A percentile compares a stretch with the other conserved stretches of the same genome.
These are phyloP conservation scores for Lasioglossum calceatum DNA, from an alignment of 2,888 invertebrate genomes.

Conservation along the genomic window DNA sequence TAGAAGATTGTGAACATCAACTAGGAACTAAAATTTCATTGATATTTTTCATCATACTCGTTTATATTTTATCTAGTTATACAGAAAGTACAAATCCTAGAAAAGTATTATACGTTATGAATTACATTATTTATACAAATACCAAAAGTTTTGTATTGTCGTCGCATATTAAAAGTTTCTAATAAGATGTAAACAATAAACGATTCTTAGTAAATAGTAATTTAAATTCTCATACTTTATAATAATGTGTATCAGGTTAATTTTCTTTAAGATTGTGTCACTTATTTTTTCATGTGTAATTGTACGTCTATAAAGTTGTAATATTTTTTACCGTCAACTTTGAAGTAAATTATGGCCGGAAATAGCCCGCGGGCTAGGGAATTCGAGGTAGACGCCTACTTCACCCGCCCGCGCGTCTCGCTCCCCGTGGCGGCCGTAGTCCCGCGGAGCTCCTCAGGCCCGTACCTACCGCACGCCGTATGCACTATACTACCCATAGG, in stretches of 20 bases:
- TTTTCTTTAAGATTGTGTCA: neutral
- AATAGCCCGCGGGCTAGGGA: too few species aligned
- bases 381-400: too few species aligned
- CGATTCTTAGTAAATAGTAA: slow-evolving; percentile 31
- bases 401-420: too few species aligned
- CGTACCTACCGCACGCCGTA: too few species aligned
- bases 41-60: neutral
- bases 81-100: slow-evolving; percentile 20
- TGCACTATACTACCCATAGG: too few species aligned
- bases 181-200: slow-evolving; percentile 21
- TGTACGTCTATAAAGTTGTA: neutral
- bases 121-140: slow-evolving; percentile 14
- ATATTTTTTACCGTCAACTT: slow-evolving; percentile 8
- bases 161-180: neutral
- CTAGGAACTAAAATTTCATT: neutral
- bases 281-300: neutral
- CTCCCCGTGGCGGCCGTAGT: too few species aligned
- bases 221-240: slow-evolving; percentile 4
- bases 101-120: neutral
- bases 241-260: neutral
- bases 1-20: slow-evolving; percentile 73
- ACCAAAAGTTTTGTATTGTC: neutral
- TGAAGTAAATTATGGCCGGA: neutral
- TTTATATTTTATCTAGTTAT: slow-evolving; percentile 6
- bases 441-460: too few species aligned